Conservation (phyloP, 2,888 invertebrate genomes). For the Neoitamus cyanurus region DNA sequence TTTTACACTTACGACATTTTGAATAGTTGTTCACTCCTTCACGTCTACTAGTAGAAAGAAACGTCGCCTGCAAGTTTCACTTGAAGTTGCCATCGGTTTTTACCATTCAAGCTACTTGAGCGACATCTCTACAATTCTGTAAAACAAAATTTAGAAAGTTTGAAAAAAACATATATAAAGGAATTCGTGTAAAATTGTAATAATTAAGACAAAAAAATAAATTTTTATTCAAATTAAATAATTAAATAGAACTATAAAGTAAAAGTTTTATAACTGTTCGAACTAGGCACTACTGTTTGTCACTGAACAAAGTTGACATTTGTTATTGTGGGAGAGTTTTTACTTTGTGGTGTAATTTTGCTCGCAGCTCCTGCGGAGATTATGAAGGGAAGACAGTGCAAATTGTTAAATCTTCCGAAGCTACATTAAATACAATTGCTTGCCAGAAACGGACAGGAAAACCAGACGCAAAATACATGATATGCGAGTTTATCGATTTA, state of each 20-base stretch:
- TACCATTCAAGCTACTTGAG: background rate
- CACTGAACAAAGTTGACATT: background rate
- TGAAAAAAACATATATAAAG: background rate
- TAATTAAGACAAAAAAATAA: background rate
- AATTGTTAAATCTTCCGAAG: background rate
- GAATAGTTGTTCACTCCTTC: background rate
- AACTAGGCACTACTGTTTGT: background rate
- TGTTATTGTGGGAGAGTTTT: background rate
- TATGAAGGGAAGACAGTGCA: background rate
- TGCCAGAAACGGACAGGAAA: background rate
- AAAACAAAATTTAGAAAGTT: background rate
- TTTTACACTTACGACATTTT: slow-evolving; percentile 41
- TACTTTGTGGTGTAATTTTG: background rate
- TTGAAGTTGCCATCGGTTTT: background rate
- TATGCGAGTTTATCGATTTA: slow-evolving; percentile 14
- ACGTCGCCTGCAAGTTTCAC: background rate
- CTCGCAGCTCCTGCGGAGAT: background rate
- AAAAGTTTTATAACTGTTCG: background rate
- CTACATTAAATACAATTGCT: background rate
- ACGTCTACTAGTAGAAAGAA: slow-evolving; percentile 22
- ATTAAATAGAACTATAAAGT: background rate
- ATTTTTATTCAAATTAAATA: background rate
- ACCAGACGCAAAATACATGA: background rate
- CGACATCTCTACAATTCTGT: background rate
- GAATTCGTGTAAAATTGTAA: background rate